Evolutionary conservation across 2,888 invertebrate species (phyloP).

Genomic region (Andrena minutula): DNA sequence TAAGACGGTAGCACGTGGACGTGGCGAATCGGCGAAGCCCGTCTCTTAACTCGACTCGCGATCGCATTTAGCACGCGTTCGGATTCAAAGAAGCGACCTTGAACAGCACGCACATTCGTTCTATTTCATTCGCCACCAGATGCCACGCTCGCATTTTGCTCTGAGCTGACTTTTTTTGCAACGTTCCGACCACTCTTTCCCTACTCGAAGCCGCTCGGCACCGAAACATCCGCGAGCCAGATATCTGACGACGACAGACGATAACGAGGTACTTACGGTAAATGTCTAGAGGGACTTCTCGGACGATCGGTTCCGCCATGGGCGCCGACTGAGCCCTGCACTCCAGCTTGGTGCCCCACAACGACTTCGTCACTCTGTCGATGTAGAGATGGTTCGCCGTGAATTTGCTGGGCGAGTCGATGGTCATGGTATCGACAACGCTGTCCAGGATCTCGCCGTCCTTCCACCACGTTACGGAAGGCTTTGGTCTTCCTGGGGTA

Average conservation of each 20-base stretch:
- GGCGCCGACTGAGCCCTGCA: constrained; percentile 92
- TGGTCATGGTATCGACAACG: constrained; percentile 88
- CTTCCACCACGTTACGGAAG: constrained; percentile 94
- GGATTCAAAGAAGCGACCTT: constrained; percentile 59
- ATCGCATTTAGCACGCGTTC: constrained; percentile 55
- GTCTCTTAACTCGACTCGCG: constrained; percentile 32
- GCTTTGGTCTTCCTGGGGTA: constrained; percentile 91
- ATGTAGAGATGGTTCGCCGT: constrained; percentile 92
- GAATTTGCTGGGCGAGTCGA: constrained; percentile 86
- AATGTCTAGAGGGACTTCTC: constrained; percentile 92
- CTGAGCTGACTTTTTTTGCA: constrained; percentile 30
- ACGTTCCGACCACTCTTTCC: constrained; percentile 13
- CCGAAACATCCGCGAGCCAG: background rate
- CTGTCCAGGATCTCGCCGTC: constrained; percentile 91
- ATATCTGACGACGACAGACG: background rate
- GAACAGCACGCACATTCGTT: constrained; percentile 40
- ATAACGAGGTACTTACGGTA: constrained; percentile 85
- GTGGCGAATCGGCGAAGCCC: constrained; percentile 42
- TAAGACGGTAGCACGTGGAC: constrained; percentile 32
- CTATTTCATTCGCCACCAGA: constrained; percentile 59
- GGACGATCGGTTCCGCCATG: constrained; percentile 88
- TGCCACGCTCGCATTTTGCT: constrained; percentile 47
- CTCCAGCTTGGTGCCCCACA: constrained; percentile 91
- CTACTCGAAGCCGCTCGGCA: background rate
- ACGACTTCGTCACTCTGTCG: constrained; percentile 89